phyloP scores from a whole-genome alignment of 2,888 invertebrate species.

The Esperia sulphurella region DNA sequence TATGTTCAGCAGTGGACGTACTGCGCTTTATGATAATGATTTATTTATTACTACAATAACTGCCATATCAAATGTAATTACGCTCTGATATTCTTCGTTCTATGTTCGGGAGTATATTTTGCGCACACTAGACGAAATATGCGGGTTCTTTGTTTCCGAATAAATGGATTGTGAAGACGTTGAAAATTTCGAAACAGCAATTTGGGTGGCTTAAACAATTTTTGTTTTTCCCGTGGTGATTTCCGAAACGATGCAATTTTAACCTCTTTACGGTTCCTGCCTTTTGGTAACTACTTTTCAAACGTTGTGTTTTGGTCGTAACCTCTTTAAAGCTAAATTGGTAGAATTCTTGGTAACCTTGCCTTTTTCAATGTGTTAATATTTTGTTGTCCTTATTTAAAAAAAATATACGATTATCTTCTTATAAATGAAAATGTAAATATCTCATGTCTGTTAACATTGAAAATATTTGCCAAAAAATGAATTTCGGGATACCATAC shows the following conservation, averaged over 20 bases:
- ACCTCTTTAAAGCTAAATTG: no score
- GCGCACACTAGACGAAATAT: conserved; percentile 21
- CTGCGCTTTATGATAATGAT: no score
- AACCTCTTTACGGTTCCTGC: not conserved
- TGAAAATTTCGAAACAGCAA: conserved; percentile 21
- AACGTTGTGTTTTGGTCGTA: not conserved
- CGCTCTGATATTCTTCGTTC: conserved; percentile 18
- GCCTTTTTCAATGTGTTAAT: no score
- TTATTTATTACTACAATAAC: not conserved
- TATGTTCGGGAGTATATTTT: conserved; percentile 23
- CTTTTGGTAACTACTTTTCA: not conserved
- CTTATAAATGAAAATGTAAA: no score
- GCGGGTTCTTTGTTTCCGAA: conserved; percentile 33
- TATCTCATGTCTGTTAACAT: no score
- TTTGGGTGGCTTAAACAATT: conserved; percentile 17
- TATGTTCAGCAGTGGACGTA: no score
- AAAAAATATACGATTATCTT: no score
- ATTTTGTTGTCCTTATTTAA: no score
- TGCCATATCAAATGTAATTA: conserved; percentile 12
- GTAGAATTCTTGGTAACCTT: no score
- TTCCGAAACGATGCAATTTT: conserved; percentile 5
- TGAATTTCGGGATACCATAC: no score
- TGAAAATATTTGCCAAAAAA: no score
- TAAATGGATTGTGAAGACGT: conserved; percentile 36
- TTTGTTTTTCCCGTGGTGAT: conserved; percentile 7